Evolutionary conservation across 2,888 invertebrate species (phyloP), one percentile per base, ranked within the genome.

Genomic region (Meteorus cinctellus): DNA sequence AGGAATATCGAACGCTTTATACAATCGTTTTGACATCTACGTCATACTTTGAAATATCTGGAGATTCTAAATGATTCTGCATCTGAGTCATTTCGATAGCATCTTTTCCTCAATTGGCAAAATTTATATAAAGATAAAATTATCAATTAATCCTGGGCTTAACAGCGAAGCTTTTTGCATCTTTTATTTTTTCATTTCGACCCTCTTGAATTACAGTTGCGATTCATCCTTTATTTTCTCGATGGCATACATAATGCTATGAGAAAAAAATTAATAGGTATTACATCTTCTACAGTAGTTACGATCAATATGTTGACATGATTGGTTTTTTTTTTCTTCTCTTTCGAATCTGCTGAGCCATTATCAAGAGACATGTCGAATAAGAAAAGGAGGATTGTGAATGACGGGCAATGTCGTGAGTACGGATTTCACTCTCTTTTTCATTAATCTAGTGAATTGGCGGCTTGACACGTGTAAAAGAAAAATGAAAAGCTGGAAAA

Each of bases 401-500:
- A 76, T 78, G 78, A 79, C 79, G 60, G 65, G 41, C 6, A 24
- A 65, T 24, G 24, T 41, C 19, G 34, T 41, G n/a, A 34, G 36
- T 41, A 65, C 41, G 12, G 78, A 79, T 78, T 79, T 78, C 77
- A 78, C 79, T 78, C 77, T 79, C 67, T 75, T 78, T 79, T 76
- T 79, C 79, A 79, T 79, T 78, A 79, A 76, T 79, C 76, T 78
- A 74, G 68, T 77, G 76, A 78, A 79, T 78, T 79, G 75, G 76
- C 78, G 73, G 65, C 74, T 79, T 79, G 79, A 79, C 79, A 79
- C 77, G 79, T 73, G 77, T 72, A 77, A 74, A 77, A 79, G 75
- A 27, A n/a, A 62, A 55, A 55, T 55, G 48, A 55, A 55, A 55
- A 55, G 55, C 19, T n/a, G 10, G 2, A 55, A 59, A 74, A 74